phyloP scores from a whole-genome alignment of 2,888 invertebrate genomes.

The Lymantria monacha region DNA sequence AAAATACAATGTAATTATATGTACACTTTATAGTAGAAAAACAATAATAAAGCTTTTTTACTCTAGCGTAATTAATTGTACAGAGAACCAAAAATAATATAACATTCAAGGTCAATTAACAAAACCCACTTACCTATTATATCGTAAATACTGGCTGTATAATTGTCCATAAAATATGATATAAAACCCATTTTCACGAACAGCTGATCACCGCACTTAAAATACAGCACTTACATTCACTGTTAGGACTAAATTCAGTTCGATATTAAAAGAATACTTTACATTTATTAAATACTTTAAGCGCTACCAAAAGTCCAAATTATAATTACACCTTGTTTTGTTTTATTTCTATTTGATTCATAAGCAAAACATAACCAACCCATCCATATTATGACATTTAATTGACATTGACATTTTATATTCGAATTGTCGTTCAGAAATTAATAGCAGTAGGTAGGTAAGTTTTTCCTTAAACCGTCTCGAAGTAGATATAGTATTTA shows the following conservation, averaged over 20 bases:
- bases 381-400: not conserved
- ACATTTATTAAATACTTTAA: constrained; percentile 26
- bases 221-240: constrained; percentile 22
- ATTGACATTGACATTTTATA: constrained; percentile 13
- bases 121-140: constrained; percentile 63
- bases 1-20: no score
- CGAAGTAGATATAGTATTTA: no score
- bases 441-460: no score
- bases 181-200: constrained; percentile 59
- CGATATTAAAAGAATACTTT: constrained; percentile 31
- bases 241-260: constrained; percentile 18
- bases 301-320: constrained; percentile 21
- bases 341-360: constrained; percentile 31
- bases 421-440: no score
- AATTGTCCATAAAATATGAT: constrained; percentile 63
- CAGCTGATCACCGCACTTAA: constrained; percentile 26
- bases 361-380: constrained; percentile 31
- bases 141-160: constrained; percentile 67
- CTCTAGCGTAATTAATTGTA: no score
- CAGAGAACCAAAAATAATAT: no score
- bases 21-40: no score
- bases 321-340: constrained; percentile 40
- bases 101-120: no score
- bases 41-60: no score
- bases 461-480: no score